phyloP scores from a whole-genome alignment of 2,797 vertebrate species.

The Paguma larvata region DNA sequence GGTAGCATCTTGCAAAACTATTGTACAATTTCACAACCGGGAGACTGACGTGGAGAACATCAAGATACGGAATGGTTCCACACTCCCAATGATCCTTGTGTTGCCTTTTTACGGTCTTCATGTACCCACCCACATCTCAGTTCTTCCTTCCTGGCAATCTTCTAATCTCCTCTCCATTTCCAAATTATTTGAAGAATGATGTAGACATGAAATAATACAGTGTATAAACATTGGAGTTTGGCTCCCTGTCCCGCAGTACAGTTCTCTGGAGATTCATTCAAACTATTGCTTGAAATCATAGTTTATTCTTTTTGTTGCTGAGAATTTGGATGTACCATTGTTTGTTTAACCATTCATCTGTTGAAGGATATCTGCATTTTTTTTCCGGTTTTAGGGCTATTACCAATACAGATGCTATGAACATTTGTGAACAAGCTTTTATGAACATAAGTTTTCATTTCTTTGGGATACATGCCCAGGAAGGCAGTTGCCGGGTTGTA shows the following conservation, averaged over 20 bases:
- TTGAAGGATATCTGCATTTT: background rate
- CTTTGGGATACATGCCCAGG: background rate
- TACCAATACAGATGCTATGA: background rate
- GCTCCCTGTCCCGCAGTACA: background rate
- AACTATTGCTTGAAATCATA: background rate
- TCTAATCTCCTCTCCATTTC: background rate
- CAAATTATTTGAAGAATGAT: background rate
- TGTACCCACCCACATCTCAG: fast-evolving
- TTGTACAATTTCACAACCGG: background rate
- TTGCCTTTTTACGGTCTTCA: background rate
- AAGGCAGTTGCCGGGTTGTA: background rate
- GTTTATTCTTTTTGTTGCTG: background rate
- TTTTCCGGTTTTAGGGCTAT: background rate
- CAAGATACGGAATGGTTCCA: background rate
- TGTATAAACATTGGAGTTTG: background rate
- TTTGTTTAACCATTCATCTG: background rate
- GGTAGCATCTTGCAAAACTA: background rate
- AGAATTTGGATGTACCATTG: background rate
- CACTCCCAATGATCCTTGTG: background rate
- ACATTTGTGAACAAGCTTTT: conserved; percentile 42
- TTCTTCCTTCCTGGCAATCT: background rate
- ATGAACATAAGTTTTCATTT: background rate
- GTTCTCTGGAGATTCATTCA: background rate
- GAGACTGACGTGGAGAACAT: background rate
- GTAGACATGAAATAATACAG: background rate